phyloP scores from a whole-genome alignment of 2,113 vertebrate species.

The Himantopus leucocephalus region DNA sequence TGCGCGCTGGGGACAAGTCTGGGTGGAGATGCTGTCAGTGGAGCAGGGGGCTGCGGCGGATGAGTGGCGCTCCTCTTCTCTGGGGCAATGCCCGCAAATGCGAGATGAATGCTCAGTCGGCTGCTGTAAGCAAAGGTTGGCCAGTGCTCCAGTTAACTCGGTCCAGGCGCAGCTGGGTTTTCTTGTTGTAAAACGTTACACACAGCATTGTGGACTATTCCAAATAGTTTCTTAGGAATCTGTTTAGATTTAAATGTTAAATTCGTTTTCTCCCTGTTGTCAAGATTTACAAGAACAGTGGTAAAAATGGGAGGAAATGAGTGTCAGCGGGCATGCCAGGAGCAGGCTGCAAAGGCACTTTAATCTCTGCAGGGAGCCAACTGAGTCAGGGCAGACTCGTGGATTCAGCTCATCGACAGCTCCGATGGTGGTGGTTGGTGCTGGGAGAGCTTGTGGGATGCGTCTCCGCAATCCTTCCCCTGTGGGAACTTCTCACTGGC shows the following conservation, averaged over 20 bases:
- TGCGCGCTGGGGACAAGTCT: neutral
- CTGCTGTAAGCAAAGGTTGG: neutral
- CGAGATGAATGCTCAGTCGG: neutral
- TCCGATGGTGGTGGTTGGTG: neutral
- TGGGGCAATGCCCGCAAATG: neutral
- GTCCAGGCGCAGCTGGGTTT: neutral
- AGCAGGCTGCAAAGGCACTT: neutral
- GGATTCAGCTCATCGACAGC: neutral
- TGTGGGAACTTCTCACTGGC: neutral
- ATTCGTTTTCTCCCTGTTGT: neutral
- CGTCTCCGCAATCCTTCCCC: neutral
- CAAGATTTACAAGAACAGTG: neutral
- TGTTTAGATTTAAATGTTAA: neutral
- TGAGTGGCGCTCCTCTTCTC: neutral
- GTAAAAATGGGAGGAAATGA: neutral
- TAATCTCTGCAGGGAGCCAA: neutral
- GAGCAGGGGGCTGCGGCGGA: neutral
- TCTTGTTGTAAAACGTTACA: neutral
- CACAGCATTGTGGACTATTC: neutral
- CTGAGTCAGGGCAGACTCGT: accelerated
- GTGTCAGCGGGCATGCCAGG: accelerated
- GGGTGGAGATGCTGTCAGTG: neutral
- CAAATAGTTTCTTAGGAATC: neutral
- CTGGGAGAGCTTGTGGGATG: neutral
- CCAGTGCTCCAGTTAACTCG: accelerated